Conservation (phyloP, 2,797 vertebrate species). For the Alosa sapidissima region DNA sequence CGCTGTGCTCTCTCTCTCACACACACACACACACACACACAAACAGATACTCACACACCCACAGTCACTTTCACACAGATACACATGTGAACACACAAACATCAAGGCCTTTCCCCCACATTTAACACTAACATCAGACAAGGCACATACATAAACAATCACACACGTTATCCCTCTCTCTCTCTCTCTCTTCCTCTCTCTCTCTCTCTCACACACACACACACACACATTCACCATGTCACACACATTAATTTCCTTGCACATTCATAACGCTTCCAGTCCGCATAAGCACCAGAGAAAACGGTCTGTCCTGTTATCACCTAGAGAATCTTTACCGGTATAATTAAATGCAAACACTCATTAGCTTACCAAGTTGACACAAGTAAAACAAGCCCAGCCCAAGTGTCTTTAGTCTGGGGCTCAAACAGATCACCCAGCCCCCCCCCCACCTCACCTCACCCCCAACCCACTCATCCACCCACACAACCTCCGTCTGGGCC, state of each 20-base stretch:
- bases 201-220: neutral
- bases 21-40: constrained; percentile 42
- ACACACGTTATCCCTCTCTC: neutral
- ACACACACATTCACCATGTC: neutral
- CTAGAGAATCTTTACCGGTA: neutral
- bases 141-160: neutral
- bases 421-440: constrained; percentile 51
- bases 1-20: constrained; percentile 60
- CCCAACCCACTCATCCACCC: constrained; percentile 27
- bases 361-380: constrained; percentile 26
- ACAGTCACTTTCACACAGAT: neutral
- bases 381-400: neutral
- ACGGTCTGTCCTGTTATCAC: neutral
- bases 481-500: constrained; percentile 60
- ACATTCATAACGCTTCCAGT: neutral
- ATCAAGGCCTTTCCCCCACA: neutral
- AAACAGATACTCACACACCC: neutral
- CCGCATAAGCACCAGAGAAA: constrained; percentile 8
- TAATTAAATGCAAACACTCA: constrained; percentile 25
- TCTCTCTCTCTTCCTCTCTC: neutral
- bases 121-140: neutral
- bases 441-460: constrained; percentile 33
- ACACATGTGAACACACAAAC: neutral
- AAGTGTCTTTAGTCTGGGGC: constrained; percentile 8
- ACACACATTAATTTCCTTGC: neutral